phyloP scores from a whole-genome alignment of 2,797 vertebrate genomes.

The Alcedo quadribrachys region DNA sequence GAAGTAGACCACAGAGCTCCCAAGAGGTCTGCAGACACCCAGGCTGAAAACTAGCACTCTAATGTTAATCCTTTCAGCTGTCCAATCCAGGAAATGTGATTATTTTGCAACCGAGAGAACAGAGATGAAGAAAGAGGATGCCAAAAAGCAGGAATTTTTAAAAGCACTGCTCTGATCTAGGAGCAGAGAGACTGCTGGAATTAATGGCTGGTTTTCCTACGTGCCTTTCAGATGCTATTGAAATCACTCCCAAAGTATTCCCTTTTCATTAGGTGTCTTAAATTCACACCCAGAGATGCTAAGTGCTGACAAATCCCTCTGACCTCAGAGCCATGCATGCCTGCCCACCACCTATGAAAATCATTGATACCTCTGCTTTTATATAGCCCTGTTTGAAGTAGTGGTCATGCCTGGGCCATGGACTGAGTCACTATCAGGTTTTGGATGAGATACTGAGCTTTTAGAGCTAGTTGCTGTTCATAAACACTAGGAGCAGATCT shows the following conservation, averaged over 20 bases:
- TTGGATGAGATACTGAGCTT: neutral
- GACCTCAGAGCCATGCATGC: neutral
- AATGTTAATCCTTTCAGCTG: constrained; percentile 58
- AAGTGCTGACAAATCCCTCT: neutral
- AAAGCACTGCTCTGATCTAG: neutral
- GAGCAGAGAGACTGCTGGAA: neutral
- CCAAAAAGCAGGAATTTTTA: constrained; percentile 12
- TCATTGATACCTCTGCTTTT: neutral
- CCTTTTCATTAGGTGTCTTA: neutral
- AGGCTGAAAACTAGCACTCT: constrained; percentile 34
- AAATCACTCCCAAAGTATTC: neutral
- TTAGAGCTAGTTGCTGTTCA: neutral
- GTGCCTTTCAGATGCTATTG: neutral
- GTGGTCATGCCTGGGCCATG: fast-evolving
- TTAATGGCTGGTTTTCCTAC: neutral
- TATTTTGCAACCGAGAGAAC: constrained; percentile 32
- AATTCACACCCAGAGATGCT: neutral
- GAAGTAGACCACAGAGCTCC: constrained; percentile 51
- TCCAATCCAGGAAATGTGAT: constrained; percentile 58
- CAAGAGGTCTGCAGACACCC: constrained; percentile 43
- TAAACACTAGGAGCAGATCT: neutral
- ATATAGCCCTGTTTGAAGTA: neutral
- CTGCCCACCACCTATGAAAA: neutral
- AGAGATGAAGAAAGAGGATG: constrained; percentile 6
- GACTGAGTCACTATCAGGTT: neutral